Evolutionary conservation across 2,888 invertebrate species (phyloP).

Genomic region (Autographa gamma): DNA sequence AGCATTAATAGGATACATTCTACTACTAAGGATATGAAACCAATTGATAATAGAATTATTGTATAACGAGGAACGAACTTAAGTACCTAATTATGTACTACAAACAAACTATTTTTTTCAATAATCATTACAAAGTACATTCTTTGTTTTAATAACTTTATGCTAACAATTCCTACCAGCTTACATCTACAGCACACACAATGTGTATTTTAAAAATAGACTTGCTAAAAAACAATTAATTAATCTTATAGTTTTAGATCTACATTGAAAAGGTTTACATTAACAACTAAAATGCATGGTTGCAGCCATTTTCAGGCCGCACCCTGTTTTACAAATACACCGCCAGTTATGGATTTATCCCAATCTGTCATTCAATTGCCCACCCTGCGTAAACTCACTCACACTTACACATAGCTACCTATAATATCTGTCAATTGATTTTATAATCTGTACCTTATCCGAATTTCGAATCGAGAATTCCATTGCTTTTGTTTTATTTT

Average conservation of each 20-base stretch:
- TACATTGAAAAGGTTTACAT: neutral
- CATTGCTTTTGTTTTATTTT: neutral
- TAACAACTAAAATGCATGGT: neutral
- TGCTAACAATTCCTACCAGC: too few relatives aligned
- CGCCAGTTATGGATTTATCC: conserved; percentile 8
- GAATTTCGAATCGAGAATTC: neutral
- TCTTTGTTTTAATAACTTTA: too few relatives aligned
- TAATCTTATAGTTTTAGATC: neutral
- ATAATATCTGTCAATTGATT: neutral
- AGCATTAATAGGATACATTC: too few relatives aligned
- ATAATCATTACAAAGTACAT: too few relatives aligned
- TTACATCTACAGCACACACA: too few relatives aligned
- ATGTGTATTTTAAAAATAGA: too few relatives aligned
- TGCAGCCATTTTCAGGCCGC: conserved; percentile 29
- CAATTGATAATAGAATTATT: too few relatives aligned
- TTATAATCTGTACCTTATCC: neutral
- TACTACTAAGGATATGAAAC: too few relatives aligned
- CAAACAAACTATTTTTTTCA: too few relatives aligned
- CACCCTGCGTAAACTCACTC: neutral
- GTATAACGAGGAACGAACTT: too few relatives aligned
- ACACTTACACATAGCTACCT: neutral
- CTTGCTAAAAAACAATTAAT: too few relatives aligned
- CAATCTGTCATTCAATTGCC: conserved; percentile 13
- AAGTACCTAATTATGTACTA: too few relatives aligned
- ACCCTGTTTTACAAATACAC: conserved; percentile 20